Evolutionary conservation across 2,797 vertebrate genomes (phyloP).

Genomic region (Chelon auratus): DNA sequence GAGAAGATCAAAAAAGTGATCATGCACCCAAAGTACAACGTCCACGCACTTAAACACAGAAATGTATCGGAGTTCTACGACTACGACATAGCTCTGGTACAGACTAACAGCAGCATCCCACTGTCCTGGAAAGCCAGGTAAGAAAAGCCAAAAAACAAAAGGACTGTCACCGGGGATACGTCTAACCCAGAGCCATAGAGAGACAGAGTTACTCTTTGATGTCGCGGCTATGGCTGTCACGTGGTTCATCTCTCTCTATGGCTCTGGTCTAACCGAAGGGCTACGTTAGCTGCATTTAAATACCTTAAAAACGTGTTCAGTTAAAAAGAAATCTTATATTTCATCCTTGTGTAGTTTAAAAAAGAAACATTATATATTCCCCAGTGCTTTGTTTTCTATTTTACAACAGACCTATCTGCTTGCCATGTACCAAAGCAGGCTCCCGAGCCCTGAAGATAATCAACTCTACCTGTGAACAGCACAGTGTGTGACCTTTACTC

Average conservation of each 20-base stretch:
- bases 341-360: not conserved
- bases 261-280: not conserved
- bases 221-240: too few relatives aligned
- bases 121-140: constrained; percentile 80
- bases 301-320: not conserved
- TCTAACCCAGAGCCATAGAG: too few relatives aligned
- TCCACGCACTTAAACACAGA: constrained; percentile 59
- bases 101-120: constrained; percentile 64
- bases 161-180: not conserved
- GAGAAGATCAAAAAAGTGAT: constrained; percentile 41
- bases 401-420: constrained; percentile 85
- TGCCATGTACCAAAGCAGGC: constrained; percentile 86
- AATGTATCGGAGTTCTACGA: constrained; percentile 88
- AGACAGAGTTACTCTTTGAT: too few relatives aligned
- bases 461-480: constrained; percentile 81
- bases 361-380: not conserved
- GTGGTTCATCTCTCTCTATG: too few relatives aligned
- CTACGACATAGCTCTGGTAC: constrained; percentile 88
- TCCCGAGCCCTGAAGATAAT: constrained; percentile 84
- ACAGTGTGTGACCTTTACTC: constrained; percentile 79
- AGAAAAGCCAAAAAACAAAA: constrained; percentile 1
- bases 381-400: not conserved
- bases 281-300: not conserved
- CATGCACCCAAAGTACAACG: constrained; percentile 80
- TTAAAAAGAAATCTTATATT: not conserved